Evolutionary conservation across 2,113 vertebrate species (phyloP).

Genomic region (Natator depressus): DNA sequence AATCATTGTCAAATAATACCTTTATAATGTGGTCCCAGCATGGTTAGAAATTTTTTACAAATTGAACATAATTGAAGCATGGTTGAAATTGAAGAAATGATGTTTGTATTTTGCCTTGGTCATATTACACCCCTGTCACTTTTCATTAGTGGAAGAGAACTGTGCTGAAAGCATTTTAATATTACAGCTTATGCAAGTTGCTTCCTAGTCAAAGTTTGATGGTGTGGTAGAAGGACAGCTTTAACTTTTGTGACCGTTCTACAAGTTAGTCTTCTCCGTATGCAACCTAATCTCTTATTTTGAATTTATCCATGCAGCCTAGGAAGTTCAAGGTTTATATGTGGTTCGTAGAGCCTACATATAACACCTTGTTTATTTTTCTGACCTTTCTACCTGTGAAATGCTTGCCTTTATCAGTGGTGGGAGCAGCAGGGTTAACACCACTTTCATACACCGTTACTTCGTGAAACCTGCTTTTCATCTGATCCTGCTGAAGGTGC

Average conservation of each 20-base stretch:
- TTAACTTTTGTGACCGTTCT: not conserved
- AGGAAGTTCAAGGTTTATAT: not conserved
- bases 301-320: not conserved
- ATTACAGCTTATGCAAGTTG: not conserved
- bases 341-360: not conserved
- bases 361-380: not conserved
- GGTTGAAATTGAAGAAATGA: not conserved
- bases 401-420: not conserved
- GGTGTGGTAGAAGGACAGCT: not conserved
- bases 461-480: rapidly evolving
- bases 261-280: not conserved
- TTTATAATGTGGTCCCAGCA: not conserved
- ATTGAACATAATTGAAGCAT: not conserved
- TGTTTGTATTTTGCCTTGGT: not conserved
- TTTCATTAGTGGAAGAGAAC: not conserved
- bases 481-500: not conserved
- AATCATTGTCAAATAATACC: not conserved
- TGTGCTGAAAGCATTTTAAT: not conserved
- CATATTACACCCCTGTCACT: not conserved
- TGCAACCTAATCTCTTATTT: not conserved
- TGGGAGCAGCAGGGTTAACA: not conserved
- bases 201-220: not conserved
- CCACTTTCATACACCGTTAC: not conserved
- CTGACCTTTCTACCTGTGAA: not conserved
- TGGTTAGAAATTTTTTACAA: not conserved